Conservation (phyloP, 2,888 invertebrate genomes). For the Thymelicus acteon region DNA sequence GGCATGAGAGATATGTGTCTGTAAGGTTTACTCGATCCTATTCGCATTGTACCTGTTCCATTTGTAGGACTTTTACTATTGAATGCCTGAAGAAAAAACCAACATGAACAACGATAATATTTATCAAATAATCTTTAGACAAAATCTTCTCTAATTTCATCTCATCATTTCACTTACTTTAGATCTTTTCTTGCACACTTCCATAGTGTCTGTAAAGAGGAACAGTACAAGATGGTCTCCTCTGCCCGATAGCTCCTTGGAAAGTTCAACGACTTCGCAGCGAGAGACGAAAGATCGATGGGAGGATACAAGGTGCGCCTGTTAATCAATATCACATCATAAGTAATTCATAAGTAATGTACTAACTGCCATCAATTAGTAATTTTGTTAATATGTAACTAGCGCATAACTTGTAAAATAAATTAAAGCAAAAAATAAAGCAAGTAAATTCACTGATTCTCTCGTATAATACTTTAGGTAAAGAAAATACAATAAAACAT, state of each 20-base stretch:
- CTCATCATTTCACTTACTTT: conserved; percentile 73
- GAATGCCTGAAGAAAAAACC: conserved; percentile 68
- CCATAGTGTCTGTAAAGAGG: conserved; percentile 97
- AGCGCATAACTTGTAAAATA: no score
- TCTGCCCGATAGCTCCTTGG: conserved; percentile 92
- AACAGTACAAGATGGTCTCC: conserved; percentile 95
- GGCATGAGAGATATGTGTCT: conserved; percentile 96
- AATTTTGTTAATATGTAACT: no score
- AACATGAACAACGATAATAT: neutral
- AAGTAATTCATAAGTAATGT: neutral
- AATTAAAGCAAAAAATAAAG: no score
- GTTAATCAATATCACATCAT: conserved; percentile 38
- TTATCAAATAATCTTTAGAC: neutral
- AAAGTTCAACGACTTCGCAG: conserved; percentile 94
- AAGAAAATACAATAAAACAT: no score
- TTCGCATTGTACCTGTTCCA: conserved; percentile 83
- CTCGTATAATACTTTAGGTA: no score
- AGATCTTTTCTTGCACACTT: conserved; percentile 94
- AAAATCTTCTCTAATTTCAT: no score
- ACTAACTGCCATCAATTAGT: no score
- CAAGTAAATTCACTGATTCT: no score
- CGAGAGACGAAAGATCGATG: conserved; percentile 95
- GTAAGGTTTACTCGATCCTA: conserved; percentile 91
- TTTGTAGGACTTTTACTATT: conserved; percentile 86
- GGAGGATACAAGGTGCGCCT: conserved; percentile 96